These are phyloP conservation scores for Meloidogyne exigua DNA, from an alignment of 1,140 invertebrate genomes.

Conservation along the genomic window DNA sequence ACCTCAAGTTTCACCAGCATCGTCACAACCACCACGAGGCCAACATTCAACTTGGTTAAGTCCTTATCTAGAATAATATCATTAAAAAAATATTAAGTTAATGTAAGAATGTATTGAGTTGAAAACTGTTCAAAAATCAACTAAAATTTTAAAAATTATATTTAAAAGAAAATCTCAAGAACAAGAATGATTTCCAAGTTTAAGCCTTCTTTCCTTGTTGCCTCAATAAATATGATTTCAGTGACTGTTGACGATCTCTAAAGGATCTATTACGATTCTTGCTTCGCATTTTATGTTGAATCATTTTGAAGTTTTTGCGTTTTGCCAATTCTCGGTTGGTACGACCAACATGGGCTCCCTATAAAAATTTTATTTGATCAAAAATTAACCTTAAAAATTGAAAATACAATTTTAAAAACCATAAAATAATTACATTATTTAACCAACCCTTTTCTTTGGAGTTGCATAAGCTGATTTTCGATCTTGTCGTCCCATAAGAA, in stretches of 20 bases:
- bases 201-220: slow-evolving; percentile 48
- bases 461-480: slow-evolving; percentile 44
- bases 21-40: too few species aligned
- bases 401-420: neutral
- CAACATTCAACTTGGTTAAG: too few species aligned
- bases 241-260: slow-evolving; percentile 52
- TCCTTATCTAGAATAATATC: too few species aligned
- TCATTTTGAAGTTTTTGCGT: slow-evolving; percentile 58
- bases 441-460: slow-evolving; percentile 57
- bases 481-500: slow-evolving; percentile 52
- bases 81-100: too few species aligned
- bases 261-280: slow-evolving; percentile 59
- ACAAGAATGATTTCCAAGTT: neutral
- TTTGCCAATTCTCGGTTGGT: slow-evolving; percentile 59
- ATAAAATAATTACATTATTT: too few species aligned
- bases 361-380: slow-evolving; percentile 28
- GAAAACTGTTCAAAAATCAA: too few species aligned
- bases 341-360: slow-evolving; percentile 61
- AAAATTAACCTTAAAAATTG: neutral
- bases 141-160: too few species aligned
- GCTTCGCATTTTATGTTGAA: slow-evolving; percentile 59
- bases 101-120: too few species aligned
- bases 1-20: too few species aligned
- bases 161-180: too few species aligned
- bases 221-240: slow-evolving; percentile 56